These are phyloP conservation scores for Dunckerocampus dactyliophorus DNA, from an alignment of 2,113 vertebrate species.

Conservation along the genomic window DNA sequence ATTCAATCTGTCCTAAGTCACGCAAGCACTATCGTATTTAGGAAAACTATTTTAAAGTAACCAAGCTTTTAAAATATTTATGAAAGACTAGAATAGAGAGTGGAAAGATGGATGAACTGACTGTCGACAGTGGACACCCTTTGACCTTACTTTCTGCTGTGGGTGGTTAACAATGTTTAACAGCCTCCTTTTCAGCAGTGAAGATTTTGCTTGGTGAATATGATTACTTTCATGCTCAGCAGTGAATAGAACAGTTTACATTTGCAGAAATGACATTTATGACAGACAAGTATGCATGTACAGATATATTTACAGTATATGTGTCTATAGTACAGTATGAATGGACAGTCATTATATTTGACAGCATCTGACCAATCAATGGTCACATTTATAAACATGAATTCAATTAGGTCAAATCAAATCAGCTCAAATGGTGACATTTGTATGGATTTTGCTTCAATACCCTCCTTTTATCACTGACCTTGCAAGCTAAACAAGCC, in stretches of 20 bases:
- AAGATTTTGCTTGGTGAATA: constrained; percentile 14
- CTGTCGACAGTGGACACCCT: not conserved
- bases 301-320: too few species aligned
- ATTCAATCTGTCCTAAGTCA: too few species aligned
- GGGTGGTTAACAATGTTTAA: constrained; percentile 25
- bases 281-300: too few species aligned
- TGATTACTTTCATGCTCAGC: too few species aligned
- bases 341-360: not conserved
- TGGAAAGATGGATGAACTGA: not conserved
- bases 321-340: not conserved
- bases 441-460: constrained; percentile 25
- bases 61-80: too few species aligned
- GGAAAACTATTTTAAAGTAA: too few species aligned
- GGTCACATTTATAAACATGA: not conserved
- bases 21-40: too few species aligned
- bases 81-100: too few species aligned
- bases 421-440: constrained; percentile 9
- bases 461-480: constrained; percentile 24
- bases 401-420: constrained; percentile 18
- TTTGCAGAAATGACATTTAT: too few species aligned
- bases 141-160: constrained; percentile 12
- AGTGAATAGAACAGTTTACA: too few species aligned
- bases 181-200: constrained; percentile 15
- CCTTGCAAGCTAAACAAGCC: constrained; percentile 32
- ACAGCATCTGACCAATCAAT: not conserved